Conservation (phyloP, 2,888 invertebrate species). For the Sepiola atlantica region DNA sequence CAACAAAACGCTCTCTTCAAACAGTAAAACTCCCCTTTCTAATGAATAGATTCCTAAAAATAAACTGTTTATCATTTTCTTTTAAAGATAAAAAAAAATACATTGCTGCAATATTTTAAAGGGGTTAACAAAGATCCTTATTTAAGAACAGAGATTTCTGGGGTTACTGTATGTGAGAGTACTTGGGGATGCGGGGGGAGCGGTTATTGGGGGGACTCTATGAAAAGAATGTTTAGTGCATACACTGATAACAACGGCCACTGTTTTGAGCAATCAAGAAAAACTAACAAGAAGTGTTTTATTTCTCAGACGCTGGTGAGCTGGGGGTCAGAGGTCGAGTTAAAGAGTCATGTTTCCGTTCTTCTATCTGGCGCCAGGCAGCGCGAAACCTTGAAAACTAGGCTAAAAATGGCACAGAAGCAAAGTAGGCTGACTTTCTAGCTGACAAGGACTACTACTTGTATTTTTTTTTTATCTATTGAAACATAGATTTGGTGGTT, state of each 20-base stretch:
- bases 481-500: neutral
- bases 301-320: neutral
- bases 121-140: no score
- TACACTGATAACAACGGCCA: neutral
- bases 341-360: constrained; percentile 45
- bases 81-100: no score
- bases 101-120: no score
- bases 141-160: no score
- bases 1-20: no score
- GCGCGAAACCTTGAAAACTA: neutral
- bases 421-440: neutral
- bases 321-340: neutral
- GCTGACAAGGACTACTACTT: neutral
- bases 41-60: no score
- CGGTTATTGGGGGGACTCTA: neutral
- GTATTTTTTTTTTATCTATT: neutral
- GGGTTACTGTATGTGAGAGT: no score
- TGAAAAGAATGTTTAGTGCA: constrained; percentile 18
- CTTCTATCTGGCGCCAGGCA: constrained; percentile 35
- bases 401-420: neutral
- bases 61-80: no score
- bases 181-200: no score
- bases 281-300: constrained; percentile 13
- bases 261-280: neutral
- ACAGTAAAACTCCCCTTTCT: no score